Conservation (phyloP, 2,888 invertebrate genomes). For the Clitarchus hookeri region DNA sequence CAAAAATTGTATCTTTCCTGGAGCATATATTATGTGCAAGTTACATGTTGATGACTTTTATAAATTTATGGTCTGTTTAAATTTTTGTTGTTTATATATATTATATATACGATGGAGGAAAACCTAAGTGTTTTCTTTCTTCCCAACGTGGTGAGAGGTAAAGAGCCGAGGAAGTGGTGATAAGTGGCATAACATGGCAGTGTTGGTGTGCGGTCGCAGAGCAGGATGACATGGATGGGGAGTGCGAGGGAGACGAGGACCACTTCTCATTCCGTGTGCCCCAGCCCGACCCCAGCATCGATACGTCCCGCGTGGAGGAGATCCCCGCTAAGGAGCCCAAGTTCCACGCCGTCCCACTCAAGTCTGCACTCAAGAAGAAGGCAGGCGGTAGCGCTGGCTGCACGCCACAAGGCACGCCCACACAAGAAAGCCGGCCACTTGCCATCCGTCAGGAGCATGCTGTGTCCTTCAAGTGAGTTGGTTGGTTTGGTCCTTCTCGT, state of each 20-base stretch:
- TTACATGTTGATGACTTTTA: no score
- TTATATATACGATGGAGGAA: no score
- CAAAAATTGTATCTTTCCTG: no score
- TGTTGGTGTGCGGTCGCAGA: slow-evolving; percentile 55
- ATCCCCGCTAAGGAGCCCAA: slow-evolving; percentile 92
- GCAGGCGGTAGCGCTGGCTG: slow-evolving; percentile 64
- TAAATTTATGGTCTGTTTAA: no score
- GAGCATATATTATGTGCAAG: no score
- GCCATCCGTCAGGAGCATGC: slow-evolving; percentile 75
- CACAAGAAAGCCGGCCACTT: slow-evolving; percentile 70
- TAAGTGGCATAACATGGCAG: not conserved
- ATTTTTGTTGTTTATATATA: no score
- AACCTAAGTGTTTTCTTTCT: no score
- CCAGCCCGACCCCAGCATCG: slow-evolving; percentile 70
- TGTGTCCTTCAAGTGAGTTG: slow-evolving; percentile 78
- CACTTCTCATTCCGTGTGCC: slow-evolving; percentile 61
- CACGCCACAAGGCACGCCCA: slow-evolving; percentile 69
- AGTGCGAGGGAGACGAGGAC: slow-evolving; percentile 44
- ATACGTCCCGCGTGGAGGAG: slow-evolving; percentile 85
- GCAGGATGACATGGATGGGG: slow-evolving; percentile 64
- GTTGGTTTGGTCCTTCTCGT: not conserved
- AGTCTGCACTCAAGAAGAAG: slow-evolving; percentile 90
- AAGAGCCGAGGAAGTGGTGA: not conserved
- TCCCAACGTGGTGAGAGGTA: not conserved
- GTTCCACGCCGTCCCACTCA: slow-evolving; percentile 88